phyloP scores from a whole-genome alignment of 1,140 invertebrate species.

The Halesus radiatus region DNA sequence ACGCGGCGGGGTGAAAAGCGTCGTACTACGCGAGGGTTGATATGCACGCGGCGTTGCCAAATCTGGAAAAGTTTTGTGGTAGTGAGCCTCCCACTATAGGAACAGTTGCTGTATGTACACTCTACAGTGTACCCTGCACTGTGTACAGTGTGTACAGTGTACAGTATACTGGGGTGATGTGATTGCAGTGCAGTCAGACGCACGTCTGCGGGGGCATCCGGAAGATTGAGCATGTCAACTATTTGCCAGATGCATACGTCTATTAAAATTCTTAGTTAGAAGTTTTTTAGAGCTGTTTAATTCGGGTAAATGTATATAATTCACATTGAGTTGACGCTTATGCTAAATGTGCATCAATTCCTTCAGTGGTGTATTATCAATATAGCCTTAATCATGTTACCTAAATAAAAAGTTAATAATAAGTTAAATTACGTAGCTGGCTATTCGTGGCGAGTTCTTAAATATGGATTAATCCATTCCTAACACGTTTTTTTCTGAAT shows the following conservation, averaged over 20 bases:
- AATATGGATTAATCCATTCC: no score
- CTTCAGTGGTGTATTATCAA: no score
- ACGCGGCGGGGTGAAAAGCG: neutral
- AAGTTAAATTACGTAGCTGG: no score
- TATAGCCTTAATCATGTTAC: no score
- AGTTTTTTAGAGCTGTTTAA: no score
- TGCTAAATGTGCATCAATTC: no score
- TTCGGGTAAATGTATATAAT: no score
- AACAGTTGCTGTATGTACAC: slow-evolving; percentile 30
- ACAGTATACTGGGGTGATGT: slow-evolving; percentile 16
- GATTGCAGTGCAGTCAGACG: slow-evolving; percentile 51
- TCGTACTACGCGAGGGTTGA: slow-evolving; percentile 34
- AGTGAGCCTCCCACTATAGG: neutral
- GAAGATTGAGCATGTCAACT: slow-evolving; percentile 35
- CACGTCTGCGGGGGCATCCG: slow-evolving; percentile 12
- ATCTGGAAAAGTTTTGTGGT: slow-evolving; percentile 47
- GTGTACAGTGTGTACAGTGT: slow-evolving; percentile 11
- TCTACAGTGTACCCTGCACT: no score
- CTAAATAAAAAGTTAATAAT: no score
- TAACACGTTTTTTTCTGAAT: no score
- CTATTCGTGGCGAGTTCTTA: no score
- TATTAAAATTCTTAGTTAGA: neutral
- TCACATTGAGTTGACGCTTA: no score
- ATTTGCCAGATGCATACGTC: neutral
- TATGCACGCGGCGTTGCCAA: slow-evolving; percentile 56